Evolutionary conservation across 2,113 vertebrate genomes (phyloP), one percentile per base, ranked within the genome.

Genomic region (Syrmaticus mikado): DNA sequence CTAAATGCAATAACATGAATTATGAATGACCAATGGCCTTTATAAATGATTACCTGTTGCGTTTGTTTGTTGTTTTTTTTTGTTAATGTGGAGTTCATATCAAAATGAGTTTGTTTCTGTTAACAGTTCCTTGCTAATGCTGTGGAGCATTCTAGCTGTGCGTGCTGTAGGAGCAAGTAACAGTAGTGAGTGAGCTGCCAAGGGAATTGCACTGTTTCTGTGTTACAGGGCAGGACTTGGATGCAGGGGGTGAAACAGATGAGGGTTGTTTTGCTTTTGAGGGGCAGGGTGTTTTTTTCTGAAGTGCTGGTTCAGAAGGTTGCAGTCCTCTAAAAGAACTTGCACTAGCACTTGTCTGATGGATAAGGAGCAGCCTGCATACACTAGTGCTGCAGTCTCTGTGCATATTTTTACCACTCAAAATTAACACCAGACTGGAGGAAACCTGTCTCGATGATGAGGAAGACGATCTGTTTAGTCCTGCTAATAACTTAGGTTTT

Each of bases 341-440:
- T 30, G 7, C 40, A 8, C 20, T 41, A 30, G 15, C 40, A 38
- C 3, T 1, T 10, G 66, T 40, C 5, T 25, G 25, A 13, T 57
- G 30, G 15, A 2, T 66, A 38, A 71, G 57, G 30, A 64, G 15
- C 66, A 75, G 21, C 24, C 30, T 0, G 1, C 2, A 0, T 64
- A 57, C 3, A 0, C 22, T 57, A 61, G 20, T 36, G 24, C 32
- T 1, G 8, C 24, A 4, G 61, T 78, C n/a, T 15, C 16, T 60
- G 16, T 32, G 52, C 0, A 0, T 60, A 4, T 40, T 73, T 68
- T 57, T 21, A 20, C 18, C 11, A 2, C 38, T 65, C 6, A 28
- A 32, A 92, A 68, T 24, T 19, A 48, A 15, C 17, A 36, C 11
- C 20, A 19, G 43, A 60, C n/a, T 45, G 40, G 41, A 81, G 34